phyloP scores from a whole-genome alignment of 2,888 invertebrate species.

The Drosophila anceps region DNA sequence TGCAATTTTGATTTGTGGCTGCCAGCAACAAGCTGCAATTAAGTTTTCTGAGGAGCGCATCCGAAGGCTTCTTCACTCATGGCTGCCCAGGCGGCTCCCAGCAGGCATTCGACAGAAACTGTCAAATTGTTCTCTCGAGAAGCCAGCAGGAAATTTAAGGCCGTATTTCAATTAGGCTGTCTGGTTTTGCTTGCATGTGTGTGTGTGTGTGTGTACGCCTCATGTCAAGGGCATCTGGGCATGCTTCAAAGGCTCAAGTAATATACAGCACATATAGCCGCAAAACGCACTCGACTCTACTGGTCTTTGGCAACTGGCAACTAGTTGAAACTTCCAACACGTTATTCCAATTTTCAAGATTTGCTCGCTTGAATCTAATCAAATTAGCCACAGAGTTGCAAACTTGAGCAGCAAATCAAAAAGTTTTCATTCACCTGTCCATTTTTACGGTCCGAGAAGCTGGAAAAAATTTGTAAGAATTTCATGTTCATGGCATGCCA shows the following conservation, averaged over 20 bases:
- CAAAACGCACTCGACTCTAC: neutral
- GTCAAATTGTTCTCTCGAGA: constrained; percentile 23
- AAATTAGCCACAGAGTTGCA: constrained; percentile 56
- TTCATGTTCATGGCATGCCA: constrained; percentile 27
- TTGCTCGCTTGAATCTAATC: constrained; percentile 56
- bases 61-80: constrained; percentile 12
- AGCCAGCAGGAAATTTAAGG: constrained; percentile 49
- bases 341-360: constrained; percentile 53
- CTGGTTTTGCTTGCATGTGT: neutral
- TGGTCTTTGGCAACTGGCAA: neutral
- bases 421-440: constrained; percentile 49
- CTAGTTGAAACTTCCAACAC: constrained; percentile 11
- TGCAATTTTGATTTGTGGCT: constrained; percentile 40
- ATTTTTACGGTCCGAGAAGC: constrained; percentile 40
- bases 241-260: constrained; percentile 17
- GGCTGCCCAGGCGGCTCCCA: constrained; percentile 20
- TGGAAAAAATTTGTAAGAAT: constrained; percentile 3
- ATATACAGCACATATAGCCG: constrained; percentile 14
- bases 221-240: constrained; percentile 28
- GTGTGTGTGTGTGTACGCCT: constrained; percentile 3
- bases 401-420: constrained; percentile 51
- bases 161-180: constrained; percentile 54
- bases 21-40: constrained; percentile 26
- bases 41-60: constrained; percentile 12
- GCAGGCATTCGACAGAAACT: constrained; percentile 27